These are phyloP conservation scores for Meleagris gallopavo DNA, from an alignment of 2,113 vertebrate species.

Conservation along the genomic window DNA sequence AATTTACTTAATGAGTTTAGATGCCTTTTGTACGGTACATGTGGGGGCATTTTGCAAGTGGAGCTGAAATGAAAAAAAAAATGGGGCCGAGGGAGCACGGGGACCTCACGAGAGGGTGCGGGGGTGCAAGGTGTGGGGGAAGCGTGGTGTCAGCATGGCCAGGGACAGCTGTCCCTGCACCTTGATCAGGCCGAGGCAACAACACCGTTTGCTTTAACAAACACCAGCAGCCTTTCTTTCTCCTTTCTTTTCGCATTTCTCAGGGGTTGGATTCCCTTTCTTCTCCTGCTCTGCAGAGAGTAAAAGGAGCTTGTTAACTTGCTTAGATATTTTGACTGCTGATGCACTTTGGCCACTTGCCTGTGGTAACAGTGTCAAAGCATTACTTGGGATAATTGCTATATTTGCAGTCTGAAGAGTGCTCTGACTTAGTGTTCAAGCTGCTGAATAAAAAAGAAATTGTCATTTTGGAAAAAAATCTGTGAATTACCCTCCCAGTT, in stretches of 20 bases:
- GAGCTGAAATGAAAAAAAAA: constrained; percentile 53
- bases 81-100: neutral
- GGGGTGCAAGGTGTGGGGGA: constrained; percentile 83
- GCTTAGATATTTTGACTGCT: constrained; percentile 95
- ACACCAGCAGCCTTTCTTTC: constrained; percentile 85
- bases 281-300: constrained; percentile 86
- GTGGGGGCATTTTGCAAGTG: constrained; percentile 85
- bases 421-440: constrained; percentile 87
- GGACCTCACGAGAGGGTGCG: neutral
- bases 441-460: constrained; percentile 94
- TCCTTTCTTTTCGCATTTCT: constrained; percentile 84
- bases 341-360: constrained; percentile 96
- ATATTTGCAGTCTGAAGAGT: constrained; percentile 94
- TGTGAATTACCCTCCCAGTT: constrained; percentile 91
- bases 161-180: constrained; percentile 82
- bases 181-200: constrained; percentile 87
- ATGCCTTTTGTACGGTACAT: constrained; percentile 90
- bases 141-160: constrained; percentile 57
- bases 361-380: constrained; percentile 97
- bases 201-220: constrained; percentile 89
- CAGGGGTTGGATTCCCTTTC: constrained; percentile 88
- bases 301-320: constrained; percentile 98
- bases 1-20: constrained; percentile 98
- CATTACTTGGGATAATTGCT: constrained; percentile 99
- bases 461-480: constrained; percentile 91